Evolutionary conservation across 2,797 vertebrate genomes (phyloP), one percentile per base, ranked within the genome.

Genomic region (Takifugu rubripes): DNA sequence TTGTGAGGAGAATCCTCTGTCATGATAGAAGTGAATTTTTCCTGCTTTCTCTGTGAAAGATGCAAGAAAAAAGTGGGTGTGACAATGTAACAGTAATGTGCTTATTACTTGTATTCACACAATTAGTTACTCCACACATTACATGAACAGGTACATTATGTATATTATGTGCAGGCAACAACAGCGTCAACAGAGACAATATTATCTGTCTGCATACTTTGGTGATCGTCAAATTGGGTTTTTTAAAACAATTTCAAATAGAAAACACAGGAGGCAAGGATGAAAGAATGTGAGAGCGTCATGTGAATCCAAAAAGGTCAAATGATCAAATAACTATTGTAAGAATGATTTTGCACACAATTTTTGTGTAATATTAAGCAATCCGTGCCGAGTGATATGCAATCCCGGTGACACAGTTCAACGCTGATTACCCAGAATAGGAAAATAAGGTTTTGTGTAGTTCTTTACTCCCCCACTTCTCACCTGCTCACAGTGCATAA

Each of bases 31-130:
- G 84, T 82, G 5, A 85, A 90, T 61, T 95, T 94, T 56, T 96
- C 96, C 0, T 90, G 88, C 87, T 96, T 97, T 58, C 92, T 91
- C 94, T 97, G 86, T 5, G 60, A 56, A 31, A 75, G 11, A 5
- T n/a, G 16, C 5, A 51, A 24, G 15, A 5, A 51, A 47, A 8
- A 24, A 9, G 7, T 16, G 44, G 4, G 44, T n/a, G 16, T 17
- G 17, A 45, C n/a, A 36, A 4, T 11, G 9, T 36, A 11, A 36
- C 33, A 2, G 3, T 36, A 36, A 36, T 8, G 9, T 9, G 33
- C 11, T 36, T 36, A 36, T 11, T 36, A 36, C 33, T 36, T 36
- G 31, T 33, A 36, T 9, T 11, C 33, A 36, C 33, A 36, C 33
- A 36, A 29, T 29, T 4, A 29, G 33, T 36, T 2, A 36, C 33